Conservation (phyloP, 2,113 vertebrate species). For the Onychostoma macrolepis region DNA sequence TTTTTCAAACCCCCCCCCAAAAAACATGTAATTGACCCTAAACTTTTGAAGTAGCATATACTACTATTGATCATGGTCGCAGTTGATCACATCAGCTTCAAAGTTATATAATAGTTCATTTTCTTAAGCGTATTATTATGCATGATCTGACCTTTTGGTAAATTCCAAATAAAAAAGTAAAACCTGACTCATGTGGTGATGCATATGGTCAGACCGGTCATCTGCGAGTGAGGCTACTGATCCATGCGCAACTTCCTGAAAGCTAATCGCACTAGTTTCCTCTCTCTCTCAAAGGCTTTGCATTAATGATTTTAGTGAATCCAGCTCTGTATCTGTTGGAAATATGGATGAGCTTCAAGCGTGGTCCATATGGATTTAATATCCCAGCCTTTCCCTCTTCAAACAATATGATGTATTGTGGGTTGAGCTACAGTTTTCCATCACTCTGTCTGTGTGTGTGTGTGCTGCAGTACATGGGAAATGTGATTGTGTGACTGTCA, state of each 20-base stretch:
- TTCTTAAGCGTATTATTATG: neutral
- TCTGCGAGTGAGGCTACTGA: neutral
- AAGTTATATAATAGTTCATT: neutral
- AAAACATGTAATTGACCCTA: neutral
- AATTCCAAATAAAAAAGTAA: neutral
- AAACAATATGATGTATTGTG: constrained; percentile 69
- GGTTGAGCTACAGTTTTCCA: constrained; percentile 66
- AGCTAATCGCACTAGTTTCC: constrained; percentile 7
- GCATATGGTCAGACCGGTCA: neutral
- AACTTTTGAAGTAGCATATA: neutral
- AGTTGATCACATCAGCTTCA: neutral
- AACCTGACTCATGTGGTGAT: neutral
- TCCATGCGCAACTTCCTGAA: neutral
- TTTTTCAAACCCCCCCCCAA: no score
- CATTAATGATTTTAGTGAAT: constrained; percentile 59
- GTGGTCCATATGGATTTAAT: constrained; percentile 71
- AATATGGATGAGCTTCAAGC: constrained; percentile 66
- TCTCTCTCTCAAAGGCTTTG: constrained; percentile 17
- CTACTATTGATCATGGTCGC: neutral
- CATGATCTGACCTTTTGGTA: neutral
- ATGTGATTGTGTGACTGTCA: constrained; percentile 67
- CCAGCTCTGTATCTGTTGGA: constrained; percentile 51
- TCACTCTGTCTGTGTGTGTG: constrained; percentile 38
- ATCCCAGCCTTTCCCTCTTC: constrained; percentile 66
- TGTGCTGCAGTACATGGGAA: constrained; percentile 61